Evolutionary conservation across 2,797 vertebrate genomes (phyloP).

Genomic region (Rhabdophis nuchalis): DNA sequence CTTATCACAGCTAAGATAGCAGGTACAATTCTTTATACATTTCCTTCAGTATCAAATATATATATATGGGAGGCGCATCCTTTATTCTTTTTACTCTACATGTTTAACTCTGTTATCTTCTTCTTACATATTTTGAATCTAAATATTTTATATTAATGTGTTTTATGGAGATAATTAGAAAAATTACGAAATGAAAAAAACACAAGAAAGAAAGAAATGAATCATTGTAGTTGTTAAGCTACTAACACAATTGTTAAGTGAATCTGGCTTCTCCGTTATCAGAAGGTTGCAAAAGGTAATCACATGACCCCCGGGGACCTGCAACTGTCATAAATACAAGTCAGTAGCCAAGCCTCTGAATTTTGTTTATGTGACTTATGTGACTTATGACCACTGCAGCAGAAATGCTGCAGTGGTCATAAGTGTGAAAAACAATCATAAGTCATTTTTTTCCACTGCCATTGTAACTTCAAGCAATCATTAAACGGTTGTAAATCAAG

Average conservation of each 20-base stretch:
- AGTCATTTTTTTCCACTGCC: background rate
- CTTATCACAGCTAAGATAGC: background rate
- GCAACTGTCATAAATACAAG: background rate
- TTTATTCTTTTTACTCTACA: background rate
- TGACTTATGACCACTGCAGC: too few relatives aligned
- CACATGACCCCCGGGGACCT: background rate
- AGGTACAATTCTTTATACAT: background rate
- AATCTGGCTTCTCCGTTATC: background rate
- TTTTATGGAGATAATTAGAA: background rate
- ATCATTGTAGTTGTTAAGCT: background rate
- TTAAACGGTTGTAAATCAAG: background rate
- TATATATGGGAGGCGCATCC: background rate
- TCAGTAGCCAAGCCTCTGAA: background rate
- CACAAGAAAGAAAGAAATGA: background rate
- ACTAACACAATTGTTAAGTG: background rate
- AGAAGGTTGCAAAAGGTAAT: background rate
- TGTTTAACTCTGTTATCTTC: background rate
- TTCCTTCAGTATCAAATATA: background rate
- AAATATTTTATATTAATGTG: background rate
- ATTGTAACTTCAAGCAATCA: background rate
- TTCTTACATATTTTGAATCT: background rate
- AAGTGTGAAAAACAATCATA: background rate
- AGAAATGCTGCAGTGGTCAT: background rate
- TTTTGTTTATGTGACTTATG: too few relatives aligned
- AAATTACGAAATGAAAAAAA: background rate